Conservation (phyloP, 2,113 vertebrate species). For the Notiomystis cincta region DNA sequence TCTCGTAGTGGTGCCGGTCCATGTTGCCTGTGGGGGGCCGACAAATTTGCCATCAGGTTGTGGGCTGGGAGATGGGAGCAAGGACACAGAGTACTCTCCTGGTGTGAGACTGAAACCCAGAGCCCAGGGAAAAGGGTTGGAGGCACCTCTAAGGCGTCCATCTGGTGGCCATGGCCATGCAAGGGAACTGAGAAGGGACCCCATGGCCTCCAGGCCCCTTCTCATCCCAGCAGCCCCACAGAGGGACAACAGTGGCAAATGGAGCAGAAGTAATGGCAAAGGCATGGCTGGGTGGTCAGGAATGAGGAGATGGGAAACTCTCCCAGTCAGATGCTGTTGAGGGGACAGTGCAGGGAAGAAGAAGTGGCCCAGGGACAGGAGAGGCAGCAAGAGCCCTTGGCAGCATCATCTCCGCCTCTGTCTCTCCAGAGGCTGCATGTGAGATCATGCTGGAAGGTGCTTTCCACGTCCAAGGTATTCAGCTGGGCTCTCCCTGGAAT, state of each 20-base stretch:
- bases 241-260: neutral
- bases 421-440: neutral
- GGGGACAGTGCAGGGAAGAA: neutral
- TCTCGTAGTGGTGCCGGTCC: conserved; percentile 86
- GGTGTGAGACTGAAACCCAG: neutral
- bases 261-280: conserved; percentile 21
- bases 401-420: accelerated
- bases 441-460: neutral
- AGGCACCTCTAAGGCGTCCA: neutral
- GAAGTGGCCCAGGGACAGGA: accelerated
- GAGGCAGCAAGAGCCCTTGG: neutral
- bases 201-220: neutral
- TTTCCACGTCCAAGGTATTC: neutral
- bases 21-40: conserved; percentile 74
- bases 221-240: neutral
- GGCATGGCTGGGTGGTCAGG: neutral
- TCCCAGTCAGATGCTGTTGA: neutral
- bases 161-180: accelerated
- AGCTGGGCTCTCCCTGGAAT: neutral
- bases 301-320: neutral
- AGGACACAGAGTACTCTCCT: accelerated
- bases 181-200: neutral
- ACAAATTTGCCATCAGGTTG: neutral
- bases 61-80: neutral
- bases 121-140: neutral